Percentiles rank a stretch among this genome's conserved stretches.
Conservation (phyloP, 2,113 vertebrate species). For the Ellobius talpinus region DNA sequence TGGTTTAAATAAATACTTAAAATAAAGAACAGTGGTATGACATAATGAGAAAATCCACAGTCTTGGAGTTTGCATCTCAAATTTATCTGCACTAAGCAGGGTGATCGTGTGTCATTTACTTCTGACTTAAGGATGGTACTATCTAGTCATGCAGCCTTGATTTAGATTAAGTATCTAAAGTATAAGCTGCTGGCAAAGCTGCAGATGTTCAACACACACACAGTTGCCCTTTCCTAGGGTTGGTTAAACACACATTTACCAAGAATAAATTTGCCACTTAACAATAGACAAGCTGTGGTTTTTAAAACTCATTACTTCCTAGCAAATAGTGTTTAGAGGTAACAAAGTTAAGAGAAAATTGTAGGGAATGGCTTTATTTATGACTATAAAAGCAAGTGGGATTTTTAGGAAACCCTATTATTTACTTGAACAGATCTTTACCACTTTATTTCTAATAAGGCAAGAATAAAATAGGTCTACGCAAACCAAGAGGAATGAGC, state of each 20-base stretch:
- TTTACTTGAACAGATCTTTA: not conserved
- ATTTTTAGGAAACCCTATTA: not conserved
- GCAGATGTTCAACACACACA: not conserved
- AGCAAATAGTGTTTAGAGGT: not conserved
- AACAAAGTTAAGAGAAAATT: not conserved
- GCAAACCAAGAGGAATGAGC: not conserved
- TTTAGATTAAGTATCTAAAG: not conserved
- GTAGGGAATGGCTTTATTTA: not conserved
- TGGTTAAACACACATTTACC: not conserved
- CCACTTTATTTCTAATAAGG: not conserved
- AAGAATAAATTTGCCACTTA: not conserved
- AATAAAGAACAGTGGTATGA: not conserved
- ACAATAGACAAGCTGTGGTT: not conserved
- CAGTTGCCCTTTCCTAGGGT: not conserved
- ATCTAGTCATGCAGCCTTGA: not conserved
- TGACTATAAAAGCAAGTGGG: not conserved
- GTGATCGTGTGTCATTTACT: not conserved
- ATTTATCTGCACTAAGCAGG: not conserved
- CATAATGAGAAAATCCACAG: not conserved
- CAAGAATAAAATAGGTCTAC: slow-evolving; percentile 1
- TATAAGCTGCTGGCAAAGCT: not conserved
- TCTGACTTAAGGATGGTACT: not conserved
- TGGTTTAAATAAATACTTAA: slow-evolving; percentile 3
- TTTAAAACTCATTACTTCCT: not conserved
- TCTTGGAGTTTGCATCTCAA: not conserved